phyloP scores from a whole-genome alignment of 1,140 invertebrate species.

The Lepidurus couesii region DNA sequence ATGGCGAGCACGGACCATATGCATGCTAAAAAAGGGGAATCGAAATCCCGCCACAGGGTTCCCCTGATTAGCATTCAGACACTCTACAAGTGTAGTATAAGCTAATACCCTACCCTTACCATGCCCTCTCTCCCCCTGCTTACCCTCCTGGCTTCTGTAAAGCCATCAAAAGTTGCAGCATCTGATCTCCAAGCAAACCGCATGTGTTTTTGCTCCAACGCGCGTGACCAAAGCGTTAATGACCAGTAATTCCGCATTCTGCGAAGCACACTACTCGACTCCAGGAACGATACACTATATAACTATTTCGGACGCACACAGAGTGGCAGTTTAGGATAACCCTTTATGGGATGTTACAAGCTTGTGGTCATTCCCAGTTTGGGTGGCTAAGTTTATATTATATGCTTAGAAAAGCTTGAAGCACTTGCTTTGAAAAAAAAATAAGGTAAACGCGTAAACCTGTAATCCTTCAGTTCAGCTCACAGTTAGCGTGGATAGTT shows the following conservation, averaged over 20 bases:
- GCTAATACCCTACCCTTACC: background rate
- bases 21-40: background rate
- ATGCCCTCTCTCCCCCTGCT: background rate
- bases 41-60: constrained; percentile 2
- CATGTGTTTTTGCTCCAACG: constrained; percentile 11
- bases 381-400: no score
- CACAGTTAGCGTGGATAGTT: no score
- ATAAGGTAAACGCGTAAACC: no score
- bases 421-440: background rate
- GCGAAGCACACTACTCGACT: background rate
- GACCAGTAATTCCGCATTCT: constrained; percentile 21
- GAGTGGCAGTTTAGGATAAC: background rate
- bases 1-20: background rate
- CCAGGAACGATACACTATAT: background rate
- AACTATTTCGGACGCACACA: constrained; percentile 12
- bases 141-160: background rate
- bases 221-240: constrained; percentile 21
- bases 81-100: constrained; percentile 19
- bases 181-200: constrained; percentile 8
- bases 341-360: background rate
- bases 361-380: background rate
- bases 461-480: no score
- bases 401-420: background rate
- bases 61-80: constrained; percentile 18
- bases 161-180: constrained; percentile 18